A percentile compares a stretch with the other conserved stretches of the same genome.
These are phyloP conservation scores for Glyphotaelius pellucidus DNA, from an alignment of 2,888 invertebrate species.

Conservation along the genomic window DNA sequence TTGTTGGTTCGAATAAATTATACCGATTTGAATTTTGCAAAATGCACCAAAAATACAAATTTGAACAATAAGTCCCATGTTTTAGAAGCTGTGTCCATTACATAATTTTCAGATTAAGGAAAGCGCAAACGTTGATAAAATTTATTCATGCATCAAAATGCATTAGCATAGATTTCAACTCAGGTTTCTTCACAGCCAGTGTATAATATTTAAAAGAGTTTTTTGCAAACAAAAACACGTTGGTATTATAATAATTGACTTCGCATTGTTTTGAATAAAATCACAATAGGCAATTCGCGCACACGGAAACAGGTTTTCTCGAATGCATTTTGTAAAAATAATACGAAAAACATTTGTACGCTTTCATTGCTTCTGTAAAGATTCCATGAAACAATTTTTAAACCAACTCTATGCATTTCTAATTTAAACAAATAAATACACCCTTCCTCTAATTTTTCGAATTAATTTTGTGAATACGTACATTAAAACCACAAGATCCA, in stretches of 20 bases:
- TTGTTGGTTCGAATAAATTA: not conserved
- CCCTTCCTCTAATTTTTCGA: too few relatives aligned
- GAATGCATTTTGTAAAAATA: not conserved
- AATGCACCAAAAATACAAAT: not conserved
- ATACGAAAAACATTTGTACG: not conserved
- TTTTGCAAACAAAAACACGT: constrained; percentile 18
- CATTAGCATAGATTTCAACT: constrained; percentile 27
- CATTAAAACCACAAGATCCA: too few relatives aligned
- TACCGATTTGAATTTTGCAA: not conserved
- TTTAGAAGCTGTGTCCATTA: constrained; percentile 22
- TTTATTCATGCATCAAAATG: constrained; percentile 41
- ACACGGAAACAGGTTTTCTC: constrained; percentile 33
- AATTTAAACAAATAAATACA: too few relatives aligned
- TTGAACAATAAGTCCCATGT: not conserved
- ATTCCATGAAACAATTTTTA: not conserved
- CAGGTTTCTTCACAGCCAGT: constrained; percentile 28
- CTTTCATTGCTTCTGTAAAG: not conserved
- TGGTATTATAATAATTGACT: not conserved
- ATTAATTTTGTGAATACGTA: too few relatives aligned
- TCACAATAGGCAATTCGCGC: constrained; percentile 14
- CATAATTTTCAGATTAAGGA: constrained; percentile 43
- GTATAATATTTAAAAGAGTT: constrained; percentile 38
- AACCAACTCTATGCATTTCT: not conserved
- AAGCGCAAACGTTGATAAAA: constrained; percentile 26
- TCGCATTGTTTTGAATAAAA: constrained; percentile 33